Evolutionary conservation across 1,140 invertebrate species (phyloP), one percentile per base, ranked within the genome.

Genomic region (Temnothorax nylanderi): DNA sequence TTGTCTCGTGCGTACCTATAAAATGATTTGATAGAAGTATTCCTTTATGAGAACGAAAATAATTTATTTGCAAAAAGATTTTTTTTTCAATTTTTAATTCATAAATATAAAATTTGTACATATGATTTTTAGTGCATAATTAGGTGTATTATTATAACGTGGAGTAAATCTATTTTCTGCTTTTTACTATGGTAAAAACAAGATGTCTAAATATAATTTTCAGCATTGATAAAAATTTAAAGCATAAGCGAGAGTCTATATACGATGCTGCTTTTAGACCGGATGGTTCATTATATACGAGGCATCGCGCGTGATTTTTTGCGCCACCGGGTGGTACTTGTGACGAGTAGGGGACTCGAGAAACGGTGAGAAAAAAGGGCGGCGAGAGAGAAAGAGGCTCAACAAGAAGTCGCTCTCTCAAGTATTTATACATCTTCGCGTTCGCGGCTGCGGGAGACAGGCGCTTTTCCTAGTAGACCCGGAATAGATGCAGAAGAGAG

Each of bases 391-490:
- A 32, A 86, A 37, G n/a, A 58, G 21, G 41, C 18, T 54, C 47
- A 49, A 51, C 60, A 21, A 54, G 54, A 69, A 60, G 26, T 44
- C 75, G 56, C 26, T 71, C 65, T 82, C 72, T 80, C 77, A 91
- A 88, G 86, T 91, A 91, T 91, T 91, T 91, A 91, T 91, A 90
- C 72, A 82, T 88, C 86, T 37, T 85, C 56, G 90, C 80, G 91
- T 88, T 80, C 54, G 47, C 80, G 88, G 84, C 80, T 87, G 90
- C 85, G 54, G 62, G 69, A 86, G 91, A 89, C 88, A 88, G 84
- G 86, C 74, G 86, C 89, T 90, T 93, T 93, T 93, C 92, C 91
- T 92, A 90, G 92, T 93, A 93, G 76, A 93, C 92, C 91, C 89
- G 91, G 92, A 93, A 93, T 93, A 93, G 92, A 92, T 88, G 71